Base-by-base conservation (phyloP, 2,113 vertebrate genomes). In the Mustelus asterias region DNA sequence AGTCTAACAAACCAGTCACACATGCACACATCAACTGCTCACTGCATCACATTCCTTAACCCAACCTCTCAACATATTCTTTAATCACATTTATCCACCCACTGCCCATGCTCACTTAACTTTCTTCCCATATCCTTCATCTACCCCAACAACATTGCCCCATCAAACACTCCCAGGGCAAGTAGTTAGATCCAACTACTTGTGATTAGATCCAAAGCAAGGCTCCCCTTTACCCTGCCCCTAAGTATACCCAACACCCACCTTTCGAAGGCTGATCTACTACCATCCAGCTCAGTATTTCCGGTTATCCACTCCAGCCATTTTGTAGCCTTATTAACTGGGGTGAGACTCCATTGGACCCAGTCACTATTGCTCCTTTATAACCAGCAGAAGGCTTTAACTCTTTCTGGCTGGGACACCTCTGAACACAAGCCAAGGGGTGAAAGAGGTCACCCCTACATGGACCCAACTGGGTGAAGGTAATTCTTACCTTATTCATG, bases 401-500 rank as follows among this genome's bases (percentile, higher is more conserved):
- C 14, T 11, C 67, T 14, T 5, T 70, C 69, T 70, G 69, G 16
- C 7, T 37, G 11, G 76, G n/a, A 76, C 70, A 76, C 26, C 11
- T 11, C 29, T 76, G 29, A 76, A 33, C 72, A 33, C 29, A 76
- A 11, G 33, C 14, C 78, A 14, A 18, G n/a, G 4, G 14, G 13
- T 37, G 78, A 18, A 83, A 83, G n/a, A 33, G 1, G n/a, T 41
- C n/a, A 80, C 0, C 14, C 78, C n/a, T 41, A 37, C n/a, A 37
- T 37, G 37, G 78, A 14, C 5, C 78, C 78, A 83, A 41, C 78
- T n/a, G 14, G 2, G 3, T 37, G 16, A 33, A 41, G 41, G 13
- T 18, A 14, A 41, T 37, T 83, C 78, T 83, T 83, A 83, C 78
- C 72, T 99, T 99, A 97, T 99, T 99, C 99, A 99, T 99, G 96